These are phyloP conservation scores for Campoletis raptor DNA, from an alignment of 2,888 invertebrate species.

Conservation along the genomic window DNA sequence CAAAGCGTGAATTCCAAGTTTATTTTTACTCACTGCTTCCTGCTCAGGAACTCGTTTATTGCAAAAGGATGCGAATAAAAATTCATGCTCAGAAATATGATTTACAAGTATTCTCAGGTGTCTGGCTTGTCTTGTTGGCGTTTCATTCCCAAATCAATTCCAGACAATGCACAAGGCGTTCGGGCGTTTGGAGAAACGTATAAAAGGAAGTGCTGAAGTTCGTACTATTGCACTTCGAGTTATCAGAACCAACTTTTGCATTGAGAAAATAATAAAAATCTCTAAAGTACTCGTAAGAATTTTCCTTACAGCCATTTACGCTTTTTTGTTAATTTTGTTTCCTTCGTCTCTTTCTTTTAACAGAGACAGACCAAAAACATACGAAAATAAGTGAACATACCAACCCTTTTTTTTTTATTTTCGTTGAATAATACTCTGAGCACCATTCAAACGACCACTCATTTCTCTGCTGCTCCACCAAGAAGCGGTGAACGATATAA, in stretches of 20 bases:
- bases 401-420: background rate
- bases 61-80: background rate
- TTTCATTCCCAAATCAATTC: background rate
- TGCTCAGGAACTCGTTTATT: background rate
- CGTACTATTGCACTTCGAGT: background rate
- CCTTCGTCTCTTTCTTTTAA: background rate
- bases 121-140: background rate
- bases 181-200: background rate
- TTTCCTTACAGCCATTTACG: background rate
- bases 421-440: background rate
- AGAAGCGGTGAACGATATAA: background rate
- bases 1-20: background rate
- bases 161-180: background rate
- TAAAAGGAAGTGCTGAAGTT: background rate
- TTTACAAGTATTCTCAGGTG: background rate
- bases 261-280: background rate
- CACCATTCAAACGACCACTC: conserved; percentile 1
- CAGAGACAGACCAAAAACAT: background rate
- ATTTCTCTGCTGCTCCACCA: background rate
- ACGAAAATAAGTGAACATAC: background rate
- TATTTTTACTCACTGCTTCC: background rate
- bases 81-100: background rate
- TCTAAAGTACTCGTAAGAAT: background rate
- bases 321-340: background rate
- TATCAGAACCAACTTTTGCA: background rate